These are phyloP conservation scores for Drymonia ruficornis DNA, from an alignment of 2,888 invertebrate genomes.

Conservation along the genomic window DNA sequence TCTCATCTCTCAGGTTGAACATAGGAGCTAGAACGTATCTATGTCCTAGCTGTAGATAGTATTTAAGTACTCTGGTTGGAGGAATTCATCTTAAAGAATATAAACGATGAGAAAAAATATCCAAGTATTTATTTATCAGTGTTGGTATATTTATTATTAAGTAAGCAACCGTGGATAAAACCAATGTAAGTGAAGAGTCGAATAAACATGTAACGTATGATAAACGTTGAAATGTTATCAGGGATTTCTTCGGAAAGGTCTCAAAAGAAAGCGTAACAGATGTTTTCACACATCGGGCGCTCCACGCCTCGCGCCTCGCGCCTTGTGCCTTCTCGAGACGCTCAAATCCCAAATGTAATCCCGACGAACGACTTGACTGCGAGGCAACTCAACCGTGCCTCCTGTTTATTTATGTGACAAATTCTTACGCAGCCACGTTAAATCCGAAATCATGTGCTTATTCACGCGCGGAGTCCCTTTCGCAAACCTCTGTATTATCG, in stretches of 20 bases:
- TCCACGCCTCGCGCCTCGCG: constrained; percentile 35
- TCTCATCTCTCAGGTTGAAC: too few species aligned
- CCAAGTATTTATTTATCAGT: too few species aligned
- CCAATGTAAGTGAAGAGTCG: constrained; percentile 39
- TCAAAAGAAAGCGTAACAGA: constrained; percentile 77
- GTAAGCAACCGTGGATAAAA: constrained; percentile 24
- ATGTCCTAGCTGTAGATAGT: neutral
- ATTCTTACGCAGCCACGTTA: constrained; percentile 75
- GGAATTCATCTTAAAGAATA: too few species aligned
- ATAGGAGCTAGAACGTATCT: too few species aligned
- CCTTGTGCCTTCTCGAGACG: constrained; percentile 49
- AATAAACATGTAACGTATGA: constrained; percentile 40
- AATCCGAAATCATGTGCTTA: constrained; percentile 70
- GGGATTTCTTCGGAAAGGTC: constrained; percentile 59
- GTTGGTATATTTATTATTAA: too few species aligned
- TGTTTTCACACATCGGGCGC: constrained; percentile 75
- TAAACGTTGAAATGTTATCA: constrained; percentile 58
- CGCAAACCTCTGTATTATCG: constrained; percentile 24
- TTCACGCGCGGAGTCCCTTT: constrained; percentile 54
- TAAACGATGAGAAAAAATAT: too few species aligned
- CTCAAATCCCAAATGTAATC: constrained; percentile 79
- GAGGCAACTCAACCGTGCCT: constrained; percentile 73
- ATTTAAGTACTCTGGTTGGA: too few species aligned
- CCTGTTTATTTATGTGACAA: constrained; percentile 83
- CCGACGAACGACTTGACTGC: constrained; percentile 68